phyloP scores from a whole-genome alignment of 2,797 vertebrate species.

The Tokudaia tokunoshimensis region DNA sequence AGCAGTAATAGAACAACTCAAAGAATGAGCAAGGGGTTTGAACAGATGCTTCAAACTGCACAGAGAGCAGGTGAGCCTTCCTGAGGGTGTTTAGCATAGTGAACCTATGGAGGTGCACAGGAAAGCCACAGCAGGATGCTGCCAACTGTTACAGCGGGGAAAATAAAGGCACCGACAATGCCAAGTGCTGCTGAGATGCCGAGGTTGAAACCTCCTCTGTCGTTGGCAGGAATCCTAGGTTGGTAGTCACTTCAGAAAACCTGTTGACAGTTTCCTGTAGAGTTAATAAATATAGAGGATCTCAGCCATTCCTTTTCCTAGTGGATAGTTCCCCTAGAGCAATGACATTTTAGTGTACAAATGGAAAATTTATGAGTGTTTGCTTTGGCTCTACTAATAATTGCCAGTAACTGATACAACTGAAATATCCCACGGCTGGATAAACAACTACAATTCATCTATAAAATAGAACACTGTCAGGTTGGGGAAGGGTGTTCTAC shows the following conservation, averaged over 20 bases:
- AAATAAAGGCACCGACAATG: not conserved
- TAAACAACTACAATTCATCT: not conserved
- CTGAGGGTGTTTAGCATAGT: not conserved
- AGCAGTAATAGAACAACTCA: not conserved
- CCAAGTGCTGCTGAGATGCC: not conserved
- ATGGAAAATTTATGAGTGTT: not conserved
- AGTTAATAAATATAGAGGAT: not conserved
- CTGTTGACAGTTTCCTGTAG: not conserved
- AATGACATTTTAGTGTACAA: not conserved
- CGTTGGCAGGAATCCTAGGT: not conserved
- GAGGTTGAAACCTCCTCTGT: not conserved
- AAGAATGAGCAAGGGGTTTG: constrained; percentile 9
- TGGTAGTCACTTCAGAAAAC: not conserved
- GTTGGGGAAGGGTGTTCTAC: not conserved
- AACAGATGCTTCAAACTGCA: not conserved
- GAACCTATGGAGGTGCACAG: not conserved
- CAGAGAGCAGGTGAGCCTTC: not conserved
- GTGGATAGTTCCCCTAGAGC: not conserved
- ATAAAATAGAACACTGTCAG: not conserved
- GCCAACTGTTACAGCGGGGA: not conserved
- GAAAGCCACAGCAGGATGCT: not conserved
- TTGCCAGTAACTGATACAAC: constrained; percentile 1
- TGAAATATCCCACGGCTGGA: not conserved
- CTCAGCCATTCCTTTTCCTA: not conserved
- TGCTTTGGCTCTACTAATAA: not conserved